Evolutionary conservation across 1,140 invertebrate species (phyloP), one percentile per base, ranked within the genome.

Genomic region (Babylonia areolata): DNA sequence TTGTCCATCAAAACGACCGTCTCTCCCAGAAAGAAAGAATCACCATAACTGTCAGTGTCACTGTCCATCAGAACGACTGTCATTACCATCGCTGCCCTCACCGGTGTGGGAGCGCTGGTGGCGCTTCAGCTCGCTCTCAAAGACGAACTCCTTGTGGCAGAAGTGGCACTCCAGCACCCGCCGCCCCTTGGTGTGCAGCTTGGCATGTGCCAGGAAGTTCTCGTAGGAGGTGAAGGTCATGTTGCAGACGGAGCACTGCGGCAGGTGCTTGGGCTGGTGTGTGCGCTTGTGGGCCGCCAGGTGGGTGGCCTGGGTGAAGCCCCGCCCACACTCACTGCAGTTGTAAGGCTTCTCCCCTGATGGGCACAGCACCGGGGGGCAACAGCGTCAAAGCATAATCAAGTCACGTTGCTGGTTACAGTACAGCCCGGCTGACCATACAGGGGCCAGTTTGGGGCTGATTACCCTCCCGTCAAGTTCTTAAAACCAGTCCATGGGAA

Each of bases 191-290:
- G 64, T 75, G 64, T 84, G 82, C 40, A 73, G 64, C 69, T 84
- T 84, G 58, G 82, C 69, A 28, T 84, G 82, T 28, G 64, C 69
- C 39, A 84, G 64, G 37, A 84, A 69, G 82, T 42, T 73, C 82
- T 84, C 82, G 40, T 84, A 84, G 58, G 64, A 69, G 37, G 69
- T 51, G 77, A 88, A 88, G 5, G 35, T 37, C 71, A 97, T 95
- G n/a, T 97, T 97, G 93, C 97, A 98, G 91, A 97, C 97, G 20
- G 97, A 96, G 94, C 97, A 98, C 6, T 96, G 96, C 94, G 97
- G 97, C 0, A 97, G 97, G 91, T 97, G 97, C 94, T 98, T 97
- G 92, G 97, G 97, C 58, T 97, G 97, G 94, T 98, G 97, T 85
- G 89, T 91, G 42, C 92, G 85, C 86, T 88, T 87, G 82, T 92